Evolutionary conservation across 2,888 invertebrate species (phyloP), one percentile per base, ranked within the genome.

Genomic region (Drosophila demipolita): DNA sequence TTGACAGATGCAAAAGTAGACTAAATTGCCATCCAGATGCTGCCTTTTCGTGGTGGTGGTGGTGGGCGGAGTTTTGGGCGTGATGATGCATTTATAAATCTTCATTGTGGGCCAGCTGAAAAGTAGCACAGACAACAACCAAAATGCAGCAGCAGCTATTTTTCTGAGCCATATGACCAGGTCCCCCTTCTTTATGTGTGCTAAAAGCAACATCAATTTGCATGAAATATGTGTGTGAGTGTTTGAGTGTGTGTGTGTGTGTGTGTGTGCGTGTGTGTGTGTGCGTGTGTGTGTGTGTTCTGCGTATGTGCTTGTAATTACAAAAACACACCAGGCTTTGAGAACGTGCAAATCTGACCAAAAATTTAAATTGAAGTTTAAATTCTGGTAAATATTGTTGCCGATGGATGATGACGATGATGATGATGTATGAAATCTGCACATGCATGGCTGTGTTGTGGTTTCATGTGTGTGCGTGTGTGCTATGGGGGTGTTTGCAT

Each of bases 341-440:
- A 83, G 80, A 88, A 86, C 87, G 82, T 90, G 87, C 90, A 89
- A 90, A 84, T 83, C 87, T 89, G 87, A 87, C 90, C 87, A 90
- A 88, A 87, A 90, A 89, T 88, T 89, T 83, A 89, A 88, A 90
- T 84, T 88, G 87, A 84, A 90, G 84, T 82, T 82, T 80, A 90
- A 80, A 89, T 86, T 88, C 74, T 78, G 78, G 80, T 73, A 78
- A 78, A 78, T 78, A 80, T 80, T 78, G 78, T 68, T 78, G 77
- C 77, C 78, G 29, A 72, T 72, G 76, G 53, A 75, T 53, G 73
- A 63, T 52, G 66, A 66, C 69, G 72, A 69, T 59, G 73, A 40
- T 40, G 35, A 75, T 86, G 89, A 77, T 87, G 78, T 70, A 83
- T 86, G 87, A 69, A 73, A 66, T 72, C 62, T 76, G 38, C 76